Percentiles rank a stretch among this genome's conserved stretches.
phyloP scores from a whole-genome alignment of 2,888 invertebrate species.

The Petrolisthes manimaculis region DNA sequence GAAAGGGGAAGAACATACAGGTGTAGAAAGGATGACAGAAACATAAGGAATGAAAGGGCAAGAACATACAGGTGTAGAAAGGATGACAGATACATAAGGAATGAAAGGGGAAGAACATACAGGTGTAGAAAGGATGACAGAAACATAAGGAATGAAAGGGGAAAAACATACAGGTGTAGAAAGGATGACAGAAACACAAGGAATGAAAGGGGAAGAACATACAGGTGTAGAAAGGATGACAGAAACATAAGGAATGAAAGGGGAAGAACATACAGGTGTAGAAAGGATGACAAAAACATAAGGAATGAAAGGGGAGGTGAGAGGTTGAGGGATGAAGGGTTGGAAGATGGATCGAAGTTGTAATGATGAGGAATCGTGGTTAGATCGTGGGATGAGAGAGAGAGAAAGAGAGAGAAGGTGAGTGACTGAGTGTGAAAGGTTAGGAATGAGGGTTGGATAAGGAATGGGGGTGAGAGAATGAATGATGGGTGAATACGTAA shows the following conservation, averaged over 20 bases:
- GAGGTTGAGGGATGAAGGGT: not conserved
- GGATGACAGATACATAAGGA: not conserved
- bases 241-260: not conserved
- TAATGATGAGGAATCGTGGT: not conserved
- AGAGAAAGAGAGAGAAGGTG: not conserved
- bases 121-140: not conserved
- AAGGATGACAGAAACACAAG: not conserved
- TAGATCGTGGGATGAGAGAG: not conserved
- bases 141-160: not conserved
- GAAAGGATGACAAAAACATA: not conserved
- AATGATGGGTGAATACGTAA: not conserved
- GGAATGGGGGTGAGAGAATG: not conserved
- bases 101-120: not conserved
- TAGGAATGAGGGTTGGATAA: not conserved
- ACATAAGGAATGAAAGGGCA: not conserved
- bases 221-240: not conserved
- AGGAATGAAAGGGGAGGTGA: not conserved
- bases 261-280: not conserved
- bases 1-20: not conserved
- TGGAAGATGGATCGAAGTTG: not conserved
- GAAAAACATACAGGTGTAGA: not conserved
- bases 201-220: not conserved
- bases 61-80: not conserved
- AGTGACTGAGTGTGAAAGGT: not conserved
- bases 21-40: not conserved